Conservation (phyloP, 2,797 vertebrate genomes). For the Rhadinocentrus ornatus region DNA sequence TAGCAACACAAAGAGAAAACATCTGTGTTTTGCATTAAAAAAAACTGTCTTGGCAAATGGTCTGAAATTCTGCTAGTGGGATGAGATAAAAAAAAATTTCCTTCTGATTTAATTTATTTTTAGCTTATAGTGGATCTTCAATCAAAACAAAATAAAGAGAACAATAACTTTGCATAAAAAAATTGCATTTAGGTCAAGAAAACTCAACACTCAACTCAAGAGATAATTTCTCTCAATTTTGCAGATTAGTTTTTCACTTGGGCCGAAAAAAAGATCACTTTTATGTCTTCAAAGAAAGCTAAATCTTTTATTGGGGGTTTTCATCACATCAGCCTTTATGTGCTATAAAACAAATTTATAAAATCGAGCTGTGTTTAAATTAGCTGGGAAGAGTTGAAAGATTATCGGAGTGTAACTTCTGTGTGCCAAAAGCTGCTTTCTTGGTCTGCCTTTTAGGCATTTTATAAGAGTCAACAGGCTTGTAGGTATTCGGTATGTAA, state of each 20-base stretch:
- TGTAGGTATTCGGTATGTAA: too few relatives aligned
- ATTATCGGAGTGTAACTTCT: slow-evolving; percentile 23
- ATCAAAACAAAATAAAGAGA: slow-evolving; percentile 12
- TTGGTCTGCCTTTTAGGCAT: slow-evolving; percentile 6
- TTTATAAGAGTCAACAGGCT: too few relatives aligned
- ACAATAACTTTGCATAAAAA: slow-evolving; percentile 20
- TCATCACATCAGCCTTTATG: slow-evolving; percentile 23
- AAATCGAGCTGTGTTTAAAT: slow-evolving; percentile 27
- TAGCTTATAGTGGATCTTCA: not conserved
- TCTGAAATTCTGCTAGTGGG: not conserved
- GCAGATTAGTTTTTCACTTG: slow-evolving; percentile 18
- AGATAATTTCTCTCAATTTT: slow-evolving; percentile 1
- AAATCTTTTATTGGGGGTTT: slow-evolving; percentile 16
- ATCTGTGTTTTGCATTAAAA: slow-evolving; percentile 3
- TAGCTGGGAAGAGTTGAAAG: slow-evolving; percentile 16
- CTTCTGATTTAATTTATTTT: slow-evolving; percentile 22
- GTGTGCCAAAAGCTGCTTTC: slow-evolving; percentile 37
- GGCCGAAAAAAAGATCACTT: slow-evolving; percentile 3
- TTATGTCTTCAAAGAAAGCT: slow-evolving; percentile 14
- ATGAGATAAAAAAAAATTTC: slow-evolving; percentile 25
- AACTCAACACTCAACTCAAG: slow-evolving; percentile 17
- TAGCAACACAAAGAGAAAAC: not conserved
- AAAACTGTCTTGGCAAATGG: not conserved
- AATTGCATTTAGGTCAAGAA: slow-evolving; percentile 13
- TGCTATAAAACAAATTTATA: slow-evolving; percentile 37